phyloP scores from a whole-genome alignment of 2,888 invertebrate genomes.

The Embidobia sp. region DNA sequence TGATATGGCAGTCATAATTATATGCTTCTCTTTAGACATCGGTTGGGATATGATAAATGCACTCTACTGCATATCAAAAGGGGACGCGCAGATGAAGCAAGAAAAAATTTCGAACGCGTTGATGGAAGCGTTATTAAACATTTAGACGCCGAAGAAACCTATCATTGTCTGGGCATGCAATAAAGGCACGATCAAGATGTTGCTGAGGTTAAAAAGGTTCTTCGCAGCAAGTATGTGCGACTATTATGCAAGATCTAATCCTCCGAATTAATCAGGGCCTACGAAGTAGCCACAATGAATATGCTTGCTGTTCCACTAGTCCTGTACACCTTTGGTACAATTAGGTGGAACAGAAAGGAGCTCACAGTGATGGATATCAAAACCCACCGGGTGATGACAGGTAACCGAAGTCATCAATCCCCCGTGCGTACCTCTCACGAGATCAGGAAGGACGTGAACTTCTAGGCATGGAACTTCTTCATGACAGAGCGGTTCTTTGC shows the following conservation, averaged over 20 bases:
- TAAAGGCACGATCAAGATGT: not conserved
- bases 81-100: not conserved
- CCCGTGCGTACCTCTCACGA: too few relatives aligned
- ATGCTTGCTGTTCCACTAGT: not conserved
- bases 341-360: too few relatives aligned
- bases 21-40: not conserved
- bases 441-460: too few relatives aligned
- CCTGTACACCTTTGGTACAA: too few relatives aligned
- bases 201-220: not conserved
- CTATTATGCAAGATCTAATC: not conserved
- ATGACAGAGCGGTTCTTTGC: too few relatives aligned
- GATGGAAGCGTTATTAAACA: constrained; percentile 14
- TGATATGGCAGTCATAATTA: too few relatives aligned
- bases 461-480: too few relatives aligned
- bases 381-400: too few relatives aligned
- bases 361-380: too few relatives aligned
- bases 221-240: not conserved
- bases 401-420: too few relatives aligned
- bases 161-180: not conserved
- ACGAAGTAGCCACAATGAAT: not conserved
- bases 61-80: constrained; percentile 8
- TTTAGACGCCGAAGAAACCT: constrained; percentile 4
- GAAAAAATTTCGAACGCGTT: constrained; percentile 8
- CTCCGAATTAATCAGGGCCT: not conserved
- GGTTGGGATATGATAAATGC: not conserved